Evolutionary conservation across 2,888 invertebrate species (phyloP), one percentile per base, ranked within the genome.

Genomic region (Callinectes sapidus): DNA sequence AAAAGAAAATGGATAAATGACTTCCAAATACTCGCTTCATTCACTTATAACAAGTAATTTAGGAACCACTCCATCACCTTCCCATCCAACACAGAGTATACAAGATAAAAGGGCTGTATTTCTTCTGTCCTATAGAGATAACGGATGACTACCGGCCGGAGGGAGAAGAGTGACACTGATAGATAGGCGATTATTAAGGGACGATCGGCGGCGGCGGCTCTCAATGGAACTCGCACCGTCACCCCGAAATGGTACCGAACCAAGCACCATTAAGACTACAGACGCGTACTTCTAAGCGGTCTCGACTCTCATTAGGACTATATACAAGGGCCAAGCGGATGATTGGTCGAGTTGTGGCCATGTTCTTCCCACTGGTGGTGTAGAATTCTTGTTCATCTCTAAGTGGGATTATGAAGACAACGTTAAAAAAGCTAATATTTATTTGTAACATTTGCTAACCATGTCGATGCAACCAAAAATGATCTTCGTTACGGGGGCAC

Each of bases 121-220:
- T 35, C 81, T 16, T 8, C 81, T 32, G 10, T 16, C 81, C 81
- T 81, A 35, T 35, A 81, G 35, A 81, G 32, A 81, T 81, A 81
- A 35, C 81, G 28, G 35, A 81, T 35, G 81, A 81, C 35, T 81
- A 81, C 35, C 13, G 13, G 81, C 81, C 81, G 10, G 81, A 81
- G 81, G 81, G 81, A 5, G 81, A 81, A 35, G 81, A 35, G 18
- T 81, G 81, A 81, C 81, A 81, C 35, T 81, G 81, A 81, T 16
- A 81, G 81, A 81, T 81, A 13, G 81, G 81, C 71, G 71, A 71
- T 71, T 71, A 61, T 71, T 10, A 71, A 71, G n/a, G n/a, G 28
- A 61, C 61, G 61, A 71, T 71, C 71, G 71, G 71, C n/a, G 28
- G 28, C 71, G 8, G 2, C 8, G 48, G 48, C 8, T 10, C 10